Percentiles rank a stretch among this genome's conserved stretches.
Evolutionary conservation across 2,113 vertebrate species (phyloP).

Genomic region (Leucoraja erinaceus): DNA sequence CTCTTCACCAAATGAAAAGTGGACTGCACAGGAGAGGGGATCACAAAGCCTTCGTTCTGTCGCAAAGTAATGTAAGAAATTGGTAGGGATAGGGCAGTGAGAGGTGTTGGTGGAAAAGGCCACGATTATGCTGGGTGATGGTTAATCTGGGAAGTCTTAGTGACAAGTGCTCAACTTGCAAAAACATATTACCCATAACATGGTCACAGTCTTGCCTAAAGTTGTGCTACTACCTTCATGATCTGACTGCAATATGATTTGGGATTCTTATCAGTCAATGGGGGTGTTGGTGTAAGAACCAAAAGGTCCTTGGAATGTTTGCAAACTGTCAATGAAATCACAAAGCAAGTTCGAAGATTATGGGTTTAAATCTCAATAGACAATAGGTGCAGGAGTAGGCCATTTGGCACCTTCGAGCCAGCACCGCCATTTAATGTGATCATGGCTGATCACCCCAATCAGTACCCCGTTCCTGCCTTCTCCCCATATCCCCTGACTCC

Average conservation of each 20-base stretch:
- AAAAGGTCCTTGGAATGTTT: not conserved
- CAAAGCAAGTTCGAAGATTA: not conserved
- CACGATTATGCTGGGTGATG: too few relatives aligned
- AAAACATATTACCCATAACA: not conserved
- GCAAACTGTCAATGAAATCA: not conserved
- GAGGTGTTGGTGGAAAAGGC: not conserved
- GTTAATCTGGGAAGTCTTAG: not conserved
- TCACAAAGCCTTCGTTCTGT: not conserved
- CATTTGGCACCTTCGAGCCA: too few relatives aligned
- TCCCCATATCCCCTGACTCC: too few relatives aligned
- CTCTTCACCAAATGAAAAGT: not conserved
- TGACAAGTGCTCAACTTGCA: not conserved
- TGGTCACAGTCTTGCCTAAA: not conserved
- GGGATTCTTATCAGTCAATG: not conserved
- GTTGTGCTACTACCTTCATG: not conserved
- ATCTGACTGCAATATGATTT: not conserved
- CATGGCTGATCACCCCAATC: too few relatives aligned
- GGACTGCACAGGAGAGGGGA: not conserved
- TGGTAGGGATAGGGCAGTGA: not conserved
- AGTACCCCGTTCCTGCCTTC: too few relatives aligned
- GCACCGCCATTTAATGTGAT: too few relatives aligned
- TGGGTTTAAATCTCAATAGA: not conserved
- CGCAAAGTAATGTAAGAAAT: not conserved
- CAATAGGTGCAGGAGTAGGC: too few relatives aligned
- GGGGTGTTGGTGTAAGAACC: not conserved